Base-by-base conservation (phyloP, 1,140 invertebrate genomes). In the Pogonus chalceus region DNA sequence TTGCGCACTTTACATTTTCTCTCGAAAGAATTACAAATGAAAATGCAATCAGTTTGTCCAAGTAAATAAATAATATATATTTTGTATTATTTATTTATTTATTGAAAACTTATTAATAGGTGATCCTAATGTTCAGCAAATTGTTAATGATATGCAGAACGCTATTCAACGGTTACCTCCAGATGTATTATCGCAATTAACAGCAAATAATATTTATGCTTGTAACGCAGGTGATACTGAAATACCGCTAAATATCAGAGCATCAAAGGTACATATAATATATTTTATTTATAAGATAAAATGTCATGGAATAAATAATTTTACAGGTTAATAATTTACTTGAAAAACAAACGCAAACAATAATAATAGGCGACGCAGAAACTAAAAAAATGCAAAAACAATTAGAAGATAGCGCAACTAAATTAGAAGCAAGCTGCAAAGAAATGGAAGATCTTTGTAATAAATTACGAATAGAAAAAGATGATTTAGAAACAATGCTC, bases 1-100 rank as follows among this genome's bases (percentile, higher is more conserved):
- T 57, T 69, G 26, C 35, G 64, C 31, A 67, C 64, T 1, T 53
- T 69, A 39, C 66, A 68, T 57, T 68, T 68, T 60, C 55, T 69
- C 20, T 59, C 64, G 3, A 64, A 61, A 49, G 67, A 69, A 54
- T 53, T 69, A 21, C 57, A 64, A 39, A 56, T 51, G 23, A 63
- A 67, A 48, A 49, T 68, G 24, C 46, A 60, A 50, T 43, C 50
- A 20, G 16, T 54, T 43, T 39, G 60, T 35, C 59, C 63, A 48
- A 54, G 66, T 68, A 63, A 53, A 46, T 59, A 35, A 54, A n/a
- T n/a, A n/a, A n/a, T n/a, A n/a, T 43, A 2, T 49, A 39, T 24
- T 12, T 50, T 48, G 14, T 12, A 52, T 46, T 12, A 7, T 1
- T 16, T 54, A 16, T 47, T 16, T 20, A 26, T 53, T 53, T 43